phyloP scores from a whole-genome alignment of 2,797 vertebrate genomes.

The Australoheros facetus region DNA sequence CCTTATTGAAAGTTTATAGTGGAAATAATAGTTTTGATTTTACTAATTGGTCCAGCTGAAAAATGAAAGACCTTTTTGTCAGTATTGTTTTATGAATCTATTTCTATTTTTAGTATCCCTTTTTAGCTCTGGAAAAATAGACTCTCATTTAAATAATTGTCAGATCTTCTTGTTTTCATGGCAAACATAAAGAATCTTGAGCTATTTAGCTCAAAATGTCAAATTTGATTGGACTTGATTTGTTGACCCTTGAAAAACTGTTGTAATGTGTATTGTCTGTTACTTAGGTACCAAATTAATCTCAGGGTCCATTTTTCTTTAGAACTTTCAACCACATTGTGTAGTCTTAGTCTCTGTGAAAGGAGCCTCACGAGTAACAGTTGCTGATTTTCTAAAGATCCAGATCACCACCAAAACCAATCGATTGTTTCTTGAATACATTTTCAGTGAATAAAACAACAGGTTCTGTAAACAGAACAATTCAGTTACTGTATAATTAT shows the following conservation, averaged over 20 bases:
- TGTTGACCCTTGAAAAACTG: not conserved
- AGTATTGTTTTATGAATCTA: too few species aligned
- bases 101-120: too few species aligned
- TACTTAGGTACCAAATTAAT: too few species aligned
- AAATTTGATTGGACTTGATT: not conserved
- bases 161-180: not conserved
- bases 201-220: not conserved
- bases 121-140: too few species aligned
- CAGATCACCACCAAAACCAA: not conserved
- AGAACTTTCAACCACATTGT: not conserved
- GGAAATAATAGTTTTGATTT: not conserved
- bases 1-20: not conserved
- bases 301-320: not conserved
- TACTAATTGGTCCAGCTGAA: not conserved
- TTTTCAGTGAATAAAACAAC: slow-evolving; percentile 7
- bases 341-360: not conserved
- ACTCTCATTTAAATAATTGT: too few species aligned
- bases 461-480: slow-evolving; percentile 15
- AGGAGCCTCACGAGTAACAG: not conserved
- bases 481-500: slow-evolving; percentile 12
- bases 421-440: not conserved
- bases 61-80: not conserved
- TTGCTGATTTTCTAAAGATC: not conserved
- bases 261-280: not conserved
- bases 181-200: not conserved